phyloP scores from a whole-genome alignment of 2,113 vertebrate species.

The Dipodomys ordii region DNA sequence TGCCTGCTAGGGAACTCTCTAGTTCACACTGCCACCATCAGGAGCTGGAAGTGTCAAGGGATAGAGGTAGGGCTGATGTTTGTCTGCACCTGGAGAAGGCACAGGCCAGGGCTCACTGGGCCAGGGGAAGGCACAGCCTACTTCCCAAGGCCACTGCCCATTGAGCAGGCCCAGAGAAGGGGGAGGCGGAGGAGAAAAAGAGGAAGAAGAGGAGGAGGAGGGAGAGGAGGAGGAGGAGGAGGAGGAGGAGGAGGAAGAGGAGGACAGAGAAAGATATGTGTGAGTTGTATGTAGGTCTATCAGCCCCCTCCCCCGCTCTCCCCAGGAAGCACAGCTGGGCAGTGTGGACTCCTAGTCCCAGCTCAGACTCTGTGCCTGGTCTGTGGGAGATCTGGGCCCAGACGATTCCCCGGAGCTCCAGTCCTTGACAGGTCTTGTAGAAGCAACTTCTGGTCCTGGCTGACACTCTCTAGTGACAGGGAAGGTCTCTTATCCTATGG shows the following conservation, averaged over 20 bases:
- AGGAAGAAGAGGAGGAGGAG: no score
- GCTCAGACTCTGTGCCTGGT: background rate
- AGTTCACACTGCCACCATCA: background rate
- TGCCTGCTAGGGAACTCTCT: background rate
- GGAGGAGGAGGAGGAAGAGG: background rate
- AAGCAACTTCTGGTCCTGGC: no score
- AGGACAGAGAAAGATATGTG: background rate
- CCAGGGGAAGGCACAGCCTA: background rate
- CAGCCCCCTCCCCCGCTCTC: no score
- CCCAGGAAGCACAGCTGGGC: background rate
- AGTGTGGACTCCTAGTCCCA: background rate
- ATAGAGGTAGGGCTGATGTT: accelerated
- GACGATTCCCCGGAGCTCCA: no score
- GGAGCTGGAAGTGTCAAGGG: background rate
- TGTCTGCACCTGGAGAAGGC: background rate
- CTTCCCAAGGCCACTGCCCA: background rate
- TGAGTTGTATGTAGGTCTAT: no score
- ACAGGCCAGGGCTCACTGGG: background rate
- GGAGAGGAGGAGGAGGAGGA: no score
- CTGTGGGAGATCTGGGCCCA: background rate
- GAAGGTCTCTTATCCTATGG: background rate
- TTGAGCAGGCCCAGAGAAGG: background rate
- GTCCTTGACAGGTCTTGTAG: background rate
- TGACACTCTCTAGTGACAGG: background rate
- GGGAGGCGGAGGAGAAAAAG: background rate